Conservation (phyloP, 2,113 vertebrate species). For the Smithornis capensis region DNA sequence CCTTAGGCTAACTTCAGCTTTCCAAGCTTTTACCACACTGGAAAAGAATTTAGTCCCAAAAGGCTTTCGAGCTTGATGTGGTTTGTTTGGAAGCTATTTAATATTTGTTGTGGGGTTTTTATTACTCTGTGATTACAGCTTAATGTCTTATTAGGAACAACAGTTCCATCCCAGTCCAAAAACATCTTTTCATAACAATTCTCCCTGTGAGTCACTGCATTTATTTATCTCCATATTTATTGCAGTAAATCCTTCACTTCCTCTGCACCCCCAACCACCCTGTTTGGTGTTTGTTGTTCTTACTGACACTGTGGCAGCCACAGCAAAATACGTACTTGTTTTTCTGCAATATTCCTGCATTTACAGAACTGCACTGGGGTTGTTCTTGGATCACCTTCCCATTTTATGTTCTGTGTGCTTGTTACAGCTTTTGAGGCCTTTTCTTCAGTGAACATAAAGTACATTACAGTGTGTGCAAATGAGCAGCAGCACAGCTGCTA, state of each 20-base stretch:
- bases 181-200: background rate
- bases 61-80: background rate
- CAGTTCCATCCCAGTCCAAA: background rate
- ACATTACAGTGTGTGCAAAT: background rate
- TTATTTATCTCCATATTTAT: conserved; percentile 9
- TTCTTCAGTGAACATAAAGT: background rate
- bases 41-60: background rate
- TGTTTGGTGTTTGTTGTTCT: background rate
- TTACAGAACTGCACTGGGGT: background rate
- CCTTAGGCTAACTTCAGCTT: background rate
- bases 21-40: background rate
- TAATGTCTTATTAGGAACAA: background rate
- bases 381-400: background rate
- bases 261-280: background rate
- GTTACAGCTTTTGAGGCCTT: background rate
- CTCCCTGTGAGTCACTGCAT: background rate
- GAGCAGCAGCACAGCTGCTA: conserved; percentile 11
- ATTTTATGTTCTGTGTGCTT: background rate
- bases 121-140: background rate
- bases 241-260: conserved; percentile 23
- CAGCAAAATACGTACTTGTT: background rate
- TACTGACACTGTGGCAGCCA: background rate
- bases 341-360: background rate
- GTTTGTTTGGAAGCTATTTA: background rate
- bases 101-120: background rate